Evolutionary conservation across 2,888 invertebrate species (phyloP), one percentile per base, ranked within the genome.

Genomic region (Yponomeuta malinellus): DNA sequence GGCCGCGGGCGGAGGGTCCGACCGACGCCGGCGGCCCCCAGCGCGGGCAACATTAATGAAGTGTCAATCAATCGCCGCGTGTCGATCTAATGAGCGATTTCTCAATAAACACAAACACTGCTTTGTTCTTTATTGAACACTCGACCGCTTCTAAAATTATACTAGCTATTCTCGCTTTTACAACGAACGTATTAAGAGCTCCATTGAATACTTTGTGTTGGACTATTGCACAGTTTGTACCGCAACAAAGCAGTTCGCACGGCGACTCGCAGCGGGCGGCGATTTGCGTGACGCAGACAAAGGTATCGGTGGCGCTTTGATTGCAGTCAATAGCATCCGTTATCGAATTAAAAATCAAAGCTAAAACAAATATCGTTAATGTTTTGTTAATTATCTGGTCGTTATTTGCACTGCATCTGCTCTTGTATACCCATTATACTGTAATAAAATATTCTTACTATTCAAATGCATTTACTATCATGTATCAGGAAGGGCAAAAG

Each of bases 1-100:
- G 23, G 23, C 23, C 23, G 23, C 23, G 1, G 1, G 23, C 23
- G 23, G 23, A 23, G 23, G 23, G 23, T 23, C 23, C 23, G 23
- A 23, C 33, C 69, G 52, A 2, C 63, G 33, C 23, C 12, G 52
- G 6, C 15, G 6, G 5, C 37, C 15, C 43, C 63, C 70, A 12
- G 23, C 37, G 10, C 23, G 63, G 23, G 43, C 68, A 31, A 72
- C 43, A 43, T 73, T 74, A 75, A 74, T 73, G 72, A 73, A 73
- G 74, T 74, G 74, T 73, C 74, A 73, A 71, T 71, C 71, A 74
- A 73, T 73, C 73, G 81, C 77, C 88, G 81, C 88, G 88, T 87
- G 87, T 79, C 86, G 79, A 78, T 77, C 74, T 85, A 85, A 85
- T 82, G 83, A 85, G 79, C 81, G 76, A 79, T 81, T 81, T 80